Percentiles rank a stretch among this genome's conserved stretches.
phyloP scores from a whole-genome alignment of 2,797 vertebrate genomes.

The Limosa lapponica region DNA sequence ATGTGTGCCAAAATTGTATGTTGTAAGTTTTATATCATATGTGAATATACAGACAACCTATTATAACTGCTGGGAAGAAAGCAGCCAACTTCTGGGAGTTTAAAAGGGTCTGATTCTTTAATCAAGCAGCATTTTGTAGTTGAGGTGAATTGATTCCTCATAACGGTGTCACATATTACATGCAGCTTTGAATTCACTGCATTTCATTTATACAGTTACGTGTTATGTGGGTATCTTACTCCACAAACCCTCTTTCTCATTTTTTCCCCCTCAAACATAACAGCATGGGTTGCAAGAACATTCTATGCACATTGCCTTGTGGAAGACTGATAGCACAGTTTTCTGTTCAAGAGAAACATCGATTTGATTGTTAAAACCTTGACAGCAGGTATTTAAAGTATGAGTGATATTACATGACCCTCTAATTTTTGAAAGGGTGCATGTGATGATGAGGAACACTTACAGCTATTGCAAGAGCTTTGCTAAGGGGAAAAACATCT shows the following conservation, averaged over 20 bases:
- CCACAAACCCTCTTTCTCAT: not conserved
- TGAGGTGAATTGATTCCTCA: not conserved
- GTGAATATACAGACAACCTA: not conserved
- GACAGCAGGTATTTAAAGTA: not conserved
- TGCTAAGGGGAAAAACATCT: not conserved
- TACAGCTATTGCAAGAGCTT: not conserved
- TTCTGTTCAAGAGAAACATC: not conserved
- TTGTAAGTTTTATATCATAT: not conserved
- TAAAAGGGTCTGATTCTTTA: not conserved
- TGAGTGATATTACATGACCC: not conserved
- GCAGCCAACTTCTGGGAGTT: not conserved
- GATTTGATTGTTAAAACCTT: not conserved
- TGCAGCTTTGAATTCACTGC: not conserved
- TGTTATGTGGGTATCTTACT: not conserved
- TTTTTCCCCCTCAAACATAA: not conserved
- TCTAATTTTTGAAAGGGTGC: not conserved
- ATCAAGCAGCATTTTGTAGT: not conserved
- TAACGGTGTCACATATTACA: not conserved
- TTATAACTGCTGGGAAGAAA: not conserved
- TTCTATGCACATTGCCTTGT: not conserved
- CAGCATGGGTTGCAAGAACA: not conserved
- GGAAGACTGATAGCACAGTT: not conserved
- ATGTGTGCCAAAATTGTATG: not conserved
- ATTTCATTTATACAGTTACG: not conserved
- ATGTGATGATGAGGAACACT: not conserved